Base-by-base conservation (phyloP, 2,113 vertebrate species). In the Rousettus leschenaultii region DNA sequence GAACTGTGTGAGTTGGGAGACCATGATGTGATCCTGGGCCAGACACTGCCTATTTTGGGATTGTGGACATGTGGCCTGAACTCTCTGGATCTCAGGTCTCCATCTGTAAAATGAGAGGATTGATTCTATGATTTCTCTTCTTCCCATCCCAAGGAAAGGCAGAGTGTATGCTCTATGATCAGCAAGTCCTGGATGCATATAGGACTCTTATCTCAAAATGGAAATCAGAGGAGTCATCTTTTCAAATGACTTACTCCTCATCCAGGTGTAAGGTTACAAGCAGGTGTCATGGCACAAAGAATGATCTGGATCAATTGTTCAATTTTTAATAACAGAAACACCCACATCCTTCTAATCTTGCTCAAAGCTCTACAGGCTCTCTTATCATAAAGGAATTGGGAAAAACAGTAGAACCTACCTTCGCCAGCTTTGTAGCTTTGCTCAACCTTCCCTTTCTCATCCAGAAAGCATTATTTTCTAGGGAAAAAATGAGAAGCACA, bases 71-170 rank as follows among this genome's bases (percentile, higher is more conserved):
- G 11, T 74, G 65, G 5, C 18, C 28, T 19, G 55, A 89, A 66
- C 73, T 88, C 70, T 79, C 26, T 28, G 48, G 68, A 45, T 59
- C 65, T 92, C 88, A 45, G 53, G 12, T 94, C 45, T 93, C 70
- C 45, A 40, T 94, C 57, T 91, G 45, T 84, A 91, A 93, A 92
- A 48, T 74, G 66, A 91, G 38, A 91, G 33, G 65, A 55, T 55
- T 38, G n/a, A 19, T 16, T 63, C n/a, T 91, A n/a, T 75, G 95
- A 79, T 77, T 57, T 82, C 26, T 89, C 15, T 28, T 40, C 85
- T 89, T 86, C 35, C 85, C 45, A 5, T 57, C 40, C 12, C 28
- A 65, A 45, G 53, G 30, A 95, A 61, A 93, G n/a, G n/a, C 66
- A 30, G 8, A 61, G 33, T 30, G 5, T 7, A 13, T n/a, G 51